phyloP scores from a whole-genome alignment of 2,797 vertebrate genomes.

The Rhinella marina region DNA sequence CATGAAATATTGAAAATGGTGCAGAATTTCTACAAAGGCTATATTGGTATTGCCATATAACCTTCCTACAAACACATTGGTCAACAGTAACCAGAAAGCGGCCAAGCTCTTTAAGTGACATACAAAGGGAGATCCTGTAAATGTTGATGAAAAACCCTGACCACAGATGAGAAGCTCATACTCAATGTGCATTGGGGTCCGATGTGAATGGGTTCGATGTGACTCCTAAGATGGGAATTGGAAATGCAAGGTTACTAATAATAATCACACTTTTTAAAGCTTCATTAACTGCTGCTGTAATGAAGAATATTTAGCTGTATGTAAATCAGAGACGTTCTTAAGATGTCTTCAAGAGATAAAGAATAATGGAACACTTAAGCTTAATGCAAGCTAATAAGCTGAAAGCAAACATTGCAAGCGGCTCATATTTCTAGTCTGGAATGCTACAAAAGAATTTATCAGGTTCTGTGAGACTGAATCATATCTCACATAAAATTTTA shows the following conservation, averaged over 20 bases:
- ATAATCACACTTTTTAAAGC: neutral
- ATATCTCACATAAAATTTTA: neutral
- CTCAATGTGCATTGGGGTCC: too few relatives aligned
- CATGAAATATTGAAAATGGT: too few relatives aligned
- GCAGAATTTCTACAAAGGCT: too few relatives aligned
- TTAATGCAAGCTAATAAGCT: conserved; percentile 17
- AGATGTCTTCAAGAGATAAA: conserved; percentile 6
- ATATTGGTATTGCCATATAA: too few relatives aligned
- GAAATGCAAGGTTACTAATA: neutral
- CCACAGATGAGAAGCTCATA: too few relatives aligned
- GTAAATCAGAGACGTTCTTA: conserved; percentile 3
- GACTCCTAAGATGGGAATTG: neutral
- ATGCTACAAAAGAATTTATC: neutral
- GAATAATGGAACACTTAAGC: conserved; percentile 12
- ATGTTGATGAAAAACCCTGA: too few relatives aligned
- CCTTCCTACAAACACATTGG: too few relatives aligned
- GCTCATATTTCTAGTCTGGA: neutral
- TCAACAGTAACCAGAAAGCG: too few relatives aligned
- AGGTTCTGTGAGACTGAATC: neutral
- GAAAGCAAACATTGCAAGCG: conserved; percentile 4
- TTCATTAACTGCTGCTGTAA: conserved; percentile 1
- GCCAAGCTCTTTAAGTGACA: too few relatives aligned
- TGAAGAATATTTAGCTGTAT: conserved; percentile 2
- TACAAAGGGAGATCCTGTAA: too few relatives aligned
- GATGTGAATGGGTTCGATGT: too few relatives aligned